Conservation (phyloP, 1,140 invertebrate species). For the Eciton burchellii region DNA sequence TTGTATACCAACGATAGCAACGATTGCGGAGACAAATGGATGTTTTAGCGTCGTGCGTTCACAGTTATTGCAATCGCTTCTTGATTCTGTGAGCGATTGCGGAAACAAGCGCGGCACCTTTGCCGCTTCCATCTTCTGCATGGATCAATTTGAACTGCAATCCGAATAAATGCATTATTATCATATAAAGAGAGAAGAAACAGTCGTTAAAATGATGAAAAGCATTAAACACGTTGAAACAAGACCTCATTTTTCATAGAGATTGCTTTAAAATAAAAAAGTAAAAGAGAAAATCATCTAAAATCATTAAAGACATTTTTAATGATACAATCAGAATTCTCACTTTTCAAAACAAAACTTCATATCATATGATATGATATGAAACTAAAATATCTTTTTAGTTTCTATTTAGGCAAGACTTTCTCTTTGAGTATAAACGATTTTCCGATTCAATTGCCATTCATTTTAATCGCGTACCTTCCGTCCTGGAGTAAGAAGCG, state of each 20-base stretch:
- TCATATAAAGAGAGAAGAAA: not conserved
- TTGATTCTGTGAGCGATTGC: conserved; percentile 87
- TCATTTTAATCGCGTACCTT: conserved; percentile 82
- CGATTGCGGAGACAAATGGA: not conserved
- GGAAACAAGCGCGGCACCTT: conserved; percentile 91
- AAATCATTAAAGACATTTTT: conserved; percentile 16
- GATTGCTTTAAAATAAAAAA: not conserved
- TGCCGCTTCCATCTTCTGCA: conserved; percentile 93
- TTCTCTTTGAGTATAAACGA: not conserved
- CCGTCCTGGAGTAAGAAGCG: conserved; percentile 87
- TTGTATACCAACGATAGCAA: not conserved
- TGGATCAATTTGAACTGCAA: conserved; percentile 89
- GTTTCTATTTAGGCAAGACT: not conserved
- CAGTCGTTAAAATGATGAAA: not conserved
- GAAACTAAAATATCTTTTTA: not conserved
- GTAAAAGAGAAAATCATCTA: not conserved
- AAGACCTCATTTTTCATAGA: not conserved
- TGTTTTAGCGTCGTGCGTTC: not conserved
- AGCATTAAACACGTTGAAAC: conserved; percentile 2
- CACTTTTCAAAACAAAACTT: not conserved
- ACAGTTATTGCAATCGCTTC: conserved; percentile 71
- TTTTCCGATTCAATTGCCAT: not conserved
- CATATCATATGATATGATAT: too few species aligned
- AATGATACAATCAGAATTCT: not conserved
- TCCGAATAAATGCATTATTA: conserved; percentile 9